Evolutionary conservation across 2,888 invertebrate genomes (phyloP).

Genomic region (Pheosia tremula): DNA sequence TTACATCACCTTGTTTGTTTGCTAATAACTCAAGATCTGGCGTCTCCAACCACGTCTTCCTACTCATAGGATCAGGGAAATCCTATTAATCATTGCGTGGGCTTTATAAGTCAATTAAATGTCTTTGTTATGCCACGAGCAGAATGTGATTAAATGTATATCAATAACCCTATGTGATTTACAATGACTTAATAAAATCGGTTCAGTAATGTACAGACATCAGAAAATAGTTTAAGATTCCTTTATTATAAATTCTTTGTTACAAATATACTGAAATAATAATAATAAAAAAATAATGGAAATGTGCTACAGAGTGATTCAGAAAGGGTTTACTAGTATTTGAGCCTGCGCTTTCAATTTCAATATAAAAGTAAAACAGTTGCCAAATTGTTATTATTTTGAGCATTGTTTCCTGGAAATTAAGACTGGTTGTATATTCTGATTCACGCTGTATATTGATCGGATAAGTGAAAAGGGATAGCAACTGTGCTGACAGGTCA

Average conservation of each 20-base stretch:
- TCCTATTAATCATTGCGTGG: slow-evolving; percentile 34
- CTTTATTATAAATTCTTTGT: neutral
- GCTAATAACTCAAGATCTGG: slow-evolving; percentile 26
- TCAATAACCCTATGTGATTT: neutral
- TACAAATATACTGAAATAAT: neutral
- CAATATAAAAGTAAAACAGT: too few species aligned
- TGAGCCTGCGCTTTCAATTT: too few species aligned
- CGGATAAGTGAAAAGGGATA: too few species aligned
- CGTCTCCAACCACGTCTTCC: slow-evolving; percentile 26
- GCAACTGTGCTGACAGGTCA: too few species aligned
- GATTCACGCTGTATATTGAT: too few species aligned
- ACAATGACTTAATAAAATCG: slow-evolving; percentile 17
- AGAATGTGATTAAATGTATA: neutral
- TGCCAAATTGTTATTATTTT: too few species aligned
- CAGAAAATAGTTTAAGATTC: neutral
- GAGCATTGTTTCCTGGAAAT: too few species aligned
- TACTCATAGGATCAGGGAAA: slow-evolving; percentile 32
- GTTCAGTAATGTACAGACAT: slow-evolving; percentile 17
- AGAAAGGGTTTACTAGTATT: too few species aligned
- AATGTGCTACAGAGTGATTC: too few species aligned
- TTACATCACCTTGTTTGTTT: slow-evolving; percentile 22
- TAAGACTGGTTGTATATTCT: too few species aligned
- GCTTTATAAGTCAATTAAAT: slow-evolving; percentile 16
- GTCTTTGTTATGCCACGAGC: slow-evolving; percentile 11
- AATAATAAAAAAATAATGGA: too few species aligned